A percentile compares a stretch with the other conserved stretches of the same genome.
These are phyloP conservation scores for Leucoraja erinaceus DNA, from an alignment of 2,113 vertebrate species.

Conservation along the genomic window DNA sequence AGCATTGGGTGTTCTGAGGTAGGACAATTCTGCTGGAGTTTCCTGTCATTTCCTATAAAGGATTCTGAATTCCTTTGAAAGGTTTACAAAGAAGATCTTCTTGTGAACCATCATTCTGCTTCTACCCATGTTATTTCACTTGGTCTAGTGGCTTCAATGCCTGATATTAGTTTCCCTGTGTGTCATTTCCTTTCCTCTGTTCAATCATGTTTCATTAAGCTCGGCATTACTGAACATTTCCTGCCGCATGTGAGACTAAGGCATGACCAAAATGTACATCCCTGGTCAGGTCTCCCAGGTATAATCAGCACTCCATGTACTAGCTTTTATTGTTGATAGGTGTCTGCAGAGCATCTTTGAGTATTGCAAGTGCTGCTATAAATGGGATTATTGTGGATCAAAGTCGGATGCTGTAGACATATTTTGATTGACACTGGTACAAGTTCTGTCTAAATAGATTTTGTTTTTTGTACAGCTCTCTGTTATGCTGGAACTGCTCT, in stretches of 20 bases:
- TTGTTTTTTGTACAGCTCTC: not conserved
- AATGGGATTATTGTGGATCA: conserved; percentile 4
- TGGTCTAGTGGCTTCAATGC: not conserved
- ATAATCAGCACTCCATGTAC: not conserved
- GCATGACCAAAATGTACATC: not conserved
- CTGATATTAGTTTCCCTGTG: conserved; percentile 18
- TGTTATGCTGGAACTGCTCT: not conserved
- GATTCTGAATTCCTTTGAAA: conserved; percentile 24
- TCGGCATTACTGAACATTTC: not conserved
- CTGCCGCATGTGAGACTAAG: not conserved
- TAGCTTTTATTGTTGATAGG: not conserved
- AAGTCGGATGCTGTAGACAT: conserved; percentile 18
- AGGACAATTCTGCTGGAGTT: not conserved
- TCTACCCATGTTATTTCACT: conserved; percentile 18
- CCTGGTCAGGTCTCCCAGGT: too few species aligned
- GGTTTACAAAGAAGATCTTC: not conserved
- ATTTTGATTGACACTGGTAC: not conserved
- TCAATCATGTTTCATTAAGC: conserved; percentile 1
- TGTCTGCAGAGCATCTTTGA: not conserved
- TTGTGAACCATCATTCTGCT: conserved; percentile 5
- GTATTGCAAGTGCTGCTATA: not conserved
- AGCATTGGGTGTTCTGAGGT: not conserved
- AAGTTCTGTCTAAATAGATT: conserved; percentile 11
- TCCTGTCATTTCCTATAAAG: conserved; percentile 33
- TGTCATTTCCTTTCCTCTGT: conserved; percentile 1